Base-by-base conservation (phyloP, 2,888 invertebrate genomes). In the Diadegma fenestrale region DNA sequence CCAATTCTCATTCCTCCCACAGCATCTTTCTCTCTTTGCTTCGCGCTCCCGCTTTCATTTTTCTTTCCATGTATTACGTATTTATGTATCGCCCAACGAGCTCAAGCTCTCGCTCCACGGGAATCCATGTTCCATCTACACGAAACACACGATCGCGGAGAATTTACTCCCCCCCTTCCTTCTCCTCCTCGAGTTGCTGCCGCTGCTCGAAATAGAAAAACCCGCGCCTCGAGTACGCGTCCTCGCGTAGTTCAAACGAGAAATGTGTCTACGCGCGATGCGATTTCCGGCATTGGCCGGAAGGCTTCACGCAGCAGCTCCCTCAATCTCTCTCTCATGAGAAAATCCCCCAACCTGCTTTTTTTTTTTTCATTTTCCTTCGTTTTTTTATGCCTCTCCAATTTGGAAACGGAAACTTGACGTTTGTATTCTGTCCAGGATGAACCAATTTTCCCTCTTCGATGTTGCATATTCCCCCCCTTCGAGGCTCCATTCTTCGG, bases 271-370 rank as follows among this genome's bases (percentile, higher is more conserved):
- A 41, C 54, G 51, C 51, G 64, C 68, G 45, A 0, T 17, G 68
- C 71, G 51, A 87, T 85, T 87, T 87, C 83, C 87, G 87, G 85
- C 19, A 51, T 66, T 82, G 68, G 81, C 83, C 75, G 85, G 85
- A 85, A 87, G 48, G 58, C 72, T 77, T 75, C 41, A 37, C 33
- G 30, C 30, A 41, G 22, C 45, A 17, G 33, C 63, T 8, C 41
- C 73, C 73, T 51, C 58, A 45, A 58, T 73, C 73, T 73, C 43
- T 26, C 77, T 64, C 68, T 82, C 64, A 75, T 61, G 54, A 51
- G 61, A 68, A 58, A 30, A 43, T 68, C 45, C 43, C 63, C 63
- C 51, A 45, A 30, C 33, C 41, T 58, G 41, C 33, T 64, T 64
- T 26, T 19, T 1, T 75, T 37, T 45, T 48, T 73, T 51, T 26